Conservation (phyloP, 1,140 invertebrate species). For the Rhyzopertha dominica region DNA sequence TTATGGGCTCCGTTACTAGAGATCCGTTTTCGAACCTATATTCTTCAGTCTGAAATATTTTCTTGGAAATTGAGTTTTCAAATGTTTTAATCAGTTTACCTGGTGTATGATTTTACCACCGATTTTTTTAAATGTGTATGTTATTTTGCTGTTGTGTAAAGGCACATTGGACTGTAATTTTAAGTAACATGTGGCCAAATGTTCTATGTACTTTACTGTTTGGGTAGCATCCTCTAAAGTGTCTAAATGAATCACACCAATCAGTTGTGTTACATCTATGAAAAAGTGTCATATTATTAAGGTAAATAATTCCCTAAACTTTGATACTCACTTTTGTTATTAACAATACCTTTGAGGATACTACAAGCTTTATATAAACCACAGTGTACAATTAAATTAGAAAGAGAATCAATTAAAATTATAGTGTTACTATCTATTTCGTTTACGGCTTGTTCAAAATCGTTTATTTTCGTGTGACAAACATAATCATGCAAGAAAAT, state of each 20-base stretch:
- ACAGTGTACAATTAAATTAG: slow-evolving; percentile 27
- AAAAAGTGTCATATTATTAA: no score
- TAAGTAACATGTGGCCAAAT: slow-evolving; percentile 48
- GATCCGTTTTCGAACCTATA: slow-evolving; percentile 43
- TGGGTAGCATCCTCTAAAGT: slow-evolving; percentile 45
- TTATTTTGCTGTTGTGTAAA: slow-evolving; percentile 37
- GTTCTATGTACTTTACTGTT: slow-evolving; percentile 45
- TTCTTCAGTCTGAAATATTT: slow-evolving; percentile 43
- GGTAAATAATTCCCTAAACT: no score
- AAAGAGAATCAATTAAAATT: slow-evolving; percentile 38
- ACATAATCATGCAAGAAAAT: slow-evolving; percentile 30
- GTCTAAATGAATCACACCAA: slow-evolving; percentile 50
- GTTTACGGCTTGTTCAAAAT: slow-evolving; percentile 11
- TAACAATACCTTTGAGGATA: slow-evolving; percentile 13
- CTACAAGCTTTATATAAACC: slow-evolving; percentile 7
- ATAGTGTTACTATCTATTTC: slow-evolving; percentile 21
- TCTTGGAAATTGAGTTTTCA: neutral
- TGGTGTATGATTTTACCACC: slow-evolving; percentile 48
- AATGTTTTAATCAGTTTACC: slow-evolving; percentile 18
- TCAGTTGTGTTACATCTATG: slow-evolving; percentile 45
- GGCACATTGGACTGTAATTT: slow-evolving; percentile 40
- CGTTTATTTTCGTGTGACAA: slow-evolving; percentile 12
- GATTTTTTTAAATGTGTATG: slow-evolving; percentile 45
- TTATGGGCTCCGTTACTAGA: slow-evolving; percentile 44
- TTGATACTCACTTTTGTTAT: no score